A percentile compares a stretch with the other conserved stretches of the same genome.
Evolutionary conservation across 2,113 vertebrate species (phyloP).

Genomic region (Diadophis punctatus): DNA sequence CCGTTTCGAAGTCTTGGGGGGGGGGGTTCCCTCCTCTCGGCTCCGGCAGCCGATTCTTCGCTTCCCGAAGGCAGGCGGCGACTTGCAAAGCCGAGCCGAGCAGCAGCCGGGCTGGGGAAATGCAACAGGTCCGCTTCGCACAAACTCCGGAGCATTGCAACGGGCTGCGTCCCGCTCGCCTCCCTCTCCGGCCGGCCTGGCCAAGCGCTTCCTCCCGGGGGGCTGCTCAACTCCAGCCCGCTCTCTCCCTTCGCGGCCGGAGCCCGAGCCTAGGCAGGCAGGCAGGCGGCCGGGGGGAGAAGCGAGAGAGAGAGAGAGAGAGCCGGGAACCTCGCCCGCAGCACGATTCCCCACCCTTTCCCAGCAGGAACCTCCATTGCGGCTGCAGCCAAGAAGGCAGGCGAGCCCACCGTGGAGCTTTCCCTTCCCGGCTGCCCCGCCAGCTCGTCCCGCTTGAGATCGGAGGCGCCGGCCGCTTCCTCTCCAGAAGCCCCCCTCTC

Average conservation of each 20-base stretch:
- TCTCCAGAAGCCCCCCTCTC: neutral
- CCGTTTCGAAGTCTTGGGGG: neutral
- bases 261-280: neutral
- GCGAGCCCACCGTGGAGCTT: neutral
- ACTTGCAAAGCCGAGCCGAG: neutral
- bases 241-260: neutral
- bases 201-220: neutral
- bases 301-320: too few species aligned
- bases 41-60: neutral
- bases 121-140: neutral
- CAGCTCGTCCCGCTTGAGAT: neutral
- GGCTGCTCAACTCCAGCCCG: neutral
- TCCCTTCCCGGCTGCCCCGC: neutral
- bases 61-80: slow-evolving; percentile 9
- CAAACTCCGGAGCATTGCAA: neutral
- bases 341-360: neutral
- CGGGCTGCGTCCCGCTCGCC: neutral
- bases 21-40: neutral
- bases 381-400: neutral
- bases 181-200: neutral
- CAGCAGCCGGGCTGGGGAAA: neutral
- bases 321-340: neutral
- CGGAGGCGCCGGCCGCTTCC: neutral
- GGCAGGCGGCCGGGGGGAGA: too few species aligned
- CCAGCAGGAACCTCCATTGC: neutral